These are phyloP conservation scores for Stenotaenia linearis DNA, from an alignment of 2,888 invertebrate genomes.

Conservation along the genomic window DNA sequence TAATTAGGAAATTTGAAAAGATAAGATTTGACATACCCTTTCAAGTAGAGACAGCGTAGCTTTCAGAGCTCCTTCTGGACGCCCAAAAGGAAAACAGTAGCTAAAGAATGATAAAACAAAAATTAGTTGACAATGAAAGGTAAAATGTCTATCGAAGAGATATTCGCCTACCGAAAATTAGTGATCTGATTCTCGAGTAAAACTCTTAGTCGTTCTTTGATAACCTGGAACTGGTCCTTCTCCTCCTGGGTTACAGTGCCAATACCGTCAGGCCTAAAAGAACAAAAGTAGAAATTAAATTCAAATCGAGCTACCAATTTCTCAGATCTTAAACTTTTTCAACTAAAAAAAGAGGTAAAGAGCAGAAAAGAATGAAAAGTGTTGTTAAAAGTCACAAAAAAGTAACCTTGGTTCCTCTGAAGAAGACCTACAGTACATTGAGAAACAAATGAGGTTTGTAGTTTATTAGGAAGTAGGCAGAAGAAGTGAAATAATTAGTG, in stretches of 20 bases:
- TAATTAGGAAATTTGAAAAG: not conserved
- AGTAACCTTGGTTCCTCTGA: no score
- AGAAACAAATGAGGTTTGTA: no score
- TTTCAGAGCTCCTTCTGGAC: conserved; percentile 96
- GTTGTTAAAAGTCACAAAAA: not conserved
- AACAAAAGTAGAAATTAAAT: not conserved
- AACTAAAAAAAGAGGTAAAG: not conserved
- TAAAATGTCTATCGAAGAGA: no score
- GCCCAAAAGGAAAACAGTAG: conserved; percentile 96
- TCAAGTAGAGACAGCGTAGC: conserved; percentile 93
- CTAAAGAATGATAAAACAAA: conserved; percentile 50
- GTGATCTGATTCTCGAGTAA: conserved; percentile 97
- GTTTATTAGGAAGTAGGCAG: not conserved
- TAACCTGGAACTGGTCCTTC: conserved; percentile 94
- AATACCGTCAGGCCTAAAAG: conserved; percentile 88
- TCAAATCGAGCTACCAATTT: no score
- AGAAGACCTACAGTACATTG: no score
- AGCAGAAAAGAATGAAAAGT: not conserved
- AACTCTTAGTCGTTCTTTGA: conserved; percentile 88
- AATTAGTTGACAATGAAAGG: no score
- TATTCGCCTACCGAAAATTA: conserved; percentile 92
- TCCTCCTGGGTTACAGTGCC: conserved; percentile 98
- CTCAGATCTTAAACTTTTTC: no score
- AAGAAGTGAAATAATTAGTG: not conserved
- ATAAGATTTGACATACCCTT: conserved; percentile 53